Evolutionary conservation across 2,797 vertebrate genomes (phyloP).

Genomic region (Sparus aurata): DNA sequence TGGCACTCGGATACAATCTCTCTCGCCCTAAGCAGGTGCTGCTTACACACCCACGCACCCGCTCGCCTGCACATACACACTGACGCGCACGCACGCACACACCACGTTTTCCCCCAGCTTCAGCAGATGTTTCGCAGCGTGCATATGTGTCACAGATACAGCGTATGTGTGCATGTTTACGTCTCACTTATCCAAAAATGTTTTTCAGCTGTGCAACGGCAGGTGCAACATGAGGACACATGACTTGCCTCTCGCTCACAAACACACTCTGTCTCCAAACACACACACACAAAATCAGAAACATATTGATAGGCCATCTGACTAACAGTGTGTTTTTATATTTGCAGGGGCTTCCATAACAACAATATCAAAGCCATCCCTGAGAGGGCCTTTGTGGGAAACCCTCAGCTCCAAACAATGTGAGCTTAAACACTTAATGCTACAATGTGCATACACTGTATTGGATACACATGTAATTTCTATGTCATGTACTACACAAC

Average conservation of each 20-base stretch:
- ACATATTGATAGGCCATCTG: conserved; percentile 49
- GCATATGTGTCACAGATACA: conserved; percentile 80
- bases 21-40: conserved; percentile 85
- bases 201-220: conserved; percentile 82
- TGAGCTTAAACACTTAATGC: conserved; percentile 79
- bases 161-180: conserved; percentile 78
- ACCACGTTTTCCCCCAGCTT: conserved; percentile 68
- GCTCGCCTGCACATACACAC: conserved; percentile 58
- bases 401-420: conserved; percentile 96
- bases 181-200: conserved; percentile 85
- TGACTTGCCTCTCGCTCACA: conserved; percentile 64
- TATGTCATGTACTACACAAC: conserved; percentile 20
- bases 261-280: conserved; percentile 46
- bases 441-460: conserved; percentile 10
- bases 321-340: conserved; percentile 58
- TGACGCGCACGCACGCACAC: conserved; percentile 11
- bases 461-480: conserved; percentile 44
- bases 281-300: conserved; percentile 58
- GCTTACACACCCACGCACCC: conserved; percentile 78
- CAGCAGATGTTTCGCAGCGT: conserved; percentile 83
- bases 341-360: conserved; percentile 94
- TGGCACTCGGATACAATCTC: conserved; percentile 85
- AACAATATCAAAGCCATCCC: conserved; percentile 97
- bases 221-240: conserved; percentile 82
- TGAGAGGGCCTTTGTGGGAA: conserved; percentile 94